Conservation (phyloP, 1,140 invertebrate species). For the Ericerus pela region DNA sequence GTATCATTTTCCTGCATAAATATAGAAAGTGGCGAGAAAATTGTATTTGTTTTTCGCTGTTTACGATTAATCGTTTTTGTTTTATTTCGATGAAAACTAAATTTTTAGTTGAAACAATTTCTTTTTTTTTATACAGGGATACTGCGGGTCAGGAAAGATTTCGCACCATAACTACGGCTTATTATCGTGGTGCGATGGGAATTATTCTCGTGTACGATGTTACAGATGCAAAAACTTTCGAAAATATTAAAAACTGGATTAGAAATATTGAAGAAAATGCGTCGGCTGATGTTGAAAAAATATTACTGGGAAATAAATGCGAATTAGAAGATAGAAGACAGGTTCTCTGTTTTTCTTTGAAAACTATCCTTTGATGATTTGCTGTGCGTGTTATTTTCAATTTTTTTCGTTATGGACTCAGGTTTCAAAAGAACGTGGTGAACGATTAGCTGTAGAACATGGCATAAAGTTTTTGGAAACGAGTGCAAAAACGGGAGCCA, state of each 20-base stretch:
- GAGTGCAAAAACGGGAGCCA: slow-evolving; percentile 78
- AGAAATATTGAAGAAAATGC: slow-evolving; percentile 96
- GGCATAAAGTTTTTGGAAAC: slow-evolving; percentile 89
- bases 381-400: no score
- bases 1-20: background rate
- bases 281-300: slow-evolving; percentile 85
- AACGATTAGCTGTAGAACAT: slow-evolving; percentile 74
- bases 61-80: no score
- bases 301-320: slow-evolving; percentile 90
- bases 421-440: slow-evolving; percentile 50
- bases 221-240: slow-evolving; percentile 95
- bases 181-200: slow-evolving; percentile 96
- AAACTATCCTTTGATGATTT: no score
- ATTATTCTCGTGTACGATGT: slow-evolving; percentile 99
- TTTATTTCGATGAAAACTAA: no score
- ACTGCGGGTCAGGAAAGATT: slow-evolving; percentile 93
- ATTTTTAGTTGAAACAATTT: no score
- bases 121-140: slow-evolving; percentile 49
- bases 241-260: slow-evolving; percentile 98
- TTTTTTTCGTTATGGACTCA: no score
- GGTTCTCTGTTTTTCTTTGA: no score
- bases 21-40: background rate
- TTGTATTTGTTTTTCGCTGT: no score
- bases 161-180: slow-evolving; percentile 94
- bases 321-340: slow-evolving; percentile 79